These are phyloP conservation scores for Lytechinus pictus DNA, from an alignment of 35 echinoderm and acorn worm genomes.

Conservation along the genomic window DNA sequence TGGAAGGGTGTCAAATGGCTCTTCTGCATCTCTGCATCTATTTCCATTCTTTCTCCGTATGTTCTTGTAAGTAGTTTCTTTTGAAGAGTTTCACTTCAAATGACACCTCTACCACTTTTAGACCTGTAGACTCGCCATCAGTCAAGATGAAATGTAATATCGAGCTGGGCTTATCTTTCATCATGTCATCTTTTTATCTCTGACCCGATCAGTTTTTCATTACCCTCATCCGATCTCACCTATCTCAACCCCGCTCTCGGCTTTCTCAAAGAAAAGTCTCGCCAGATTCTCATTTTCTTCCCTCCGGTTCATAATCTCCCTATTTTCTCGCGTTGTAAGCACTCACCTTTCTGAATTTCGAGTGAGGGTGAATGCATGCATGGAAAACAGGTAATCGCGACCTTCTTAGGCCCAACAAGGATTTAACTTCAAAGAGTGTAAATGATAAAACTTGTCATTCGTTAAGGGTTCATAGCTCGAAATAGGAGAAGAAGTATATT, in stretches of 20 bases:
- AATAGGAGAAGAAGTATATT: too few relatives aligned
- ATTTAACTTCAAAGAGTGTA: too few relatives aligned
- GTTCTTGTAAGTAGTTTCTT: too few relatives aligned
- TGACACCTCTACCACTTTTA: too few relatives aligned
- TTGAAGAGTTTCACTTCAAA: too few relatives aligned
- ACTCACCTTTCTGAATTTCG: not conserved
- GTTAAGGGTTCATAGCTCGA: too few relatives aligned
- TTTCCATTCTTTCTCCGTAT: not conserved
- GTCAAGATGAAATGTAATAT: not conserved
- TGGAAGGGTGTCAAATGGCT: too few relatives aligned
- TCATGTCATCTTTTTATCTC: constrained; percentile 5
- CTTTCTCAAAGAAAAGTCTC: not conserved
- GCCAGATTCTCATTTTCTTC: not conserved
- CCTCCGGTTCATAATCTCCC: not conserved
- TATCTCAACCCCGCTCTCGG: not conserved
- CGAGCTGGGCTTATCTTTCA: not conserved
- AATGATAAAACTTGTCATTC: too few relatives aligned
- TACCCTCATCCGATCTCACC: not conserved
- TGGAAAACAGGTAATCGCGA: too few relatives aligned
- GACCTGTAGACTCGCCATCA: not conserved
- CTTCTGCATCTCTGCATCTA: not conserved
- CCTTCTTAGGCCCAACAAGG: too few relatives aligned
- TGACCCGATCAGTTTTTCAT: constrained; percentile 1
- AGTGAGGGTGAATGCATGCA: too few relatives aligned
- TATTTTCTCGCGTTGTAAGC: not conserved